A percentile compares a stretch with the other conserved stretches of the same genome.
Evolutionary conservation across 2,888 invertebrate genomes (phyloP).

Genomic region (Hydraecia micacea): DNA sequence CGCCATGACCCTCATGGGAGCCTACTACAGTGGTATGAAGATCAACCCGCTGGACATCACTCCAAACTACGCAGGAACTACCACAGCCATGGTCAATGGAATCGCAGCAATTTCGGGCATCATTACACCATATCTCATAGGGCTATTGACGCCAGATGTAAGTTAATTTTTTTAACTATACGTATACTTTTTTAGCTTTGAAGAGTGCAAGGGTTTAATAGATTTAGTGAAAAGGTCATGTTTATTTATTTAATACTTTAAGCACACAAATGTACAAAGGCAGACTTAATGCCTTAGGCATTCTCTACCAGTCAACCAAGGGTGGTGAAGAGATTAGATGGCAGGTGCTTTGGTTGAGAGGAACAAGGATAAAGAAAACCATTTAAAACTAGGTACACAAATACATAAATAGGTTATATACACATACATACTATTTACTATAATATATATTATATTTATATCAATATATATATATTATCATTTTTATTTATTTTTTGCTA

Average conservation of each 20-base stretch:
- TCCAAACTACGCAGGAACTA: slow-evolving; percentile 92
- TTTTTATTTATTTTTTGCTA: background rate
- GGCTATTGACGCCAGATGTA: slow-evolving; percentile 91
- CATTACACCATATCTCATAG: slow-evolving; percentile 91
- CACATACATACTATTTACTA: too few species aligned
- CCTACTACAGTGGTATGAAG: slow-evolving; percentile 93
- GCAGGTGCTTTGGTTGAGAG: too few species aligned
- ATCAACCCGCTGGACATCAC: slow-evolving; percentile 92
- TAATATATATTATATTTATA: too few species aligned
- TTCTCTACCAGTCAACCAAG: too few species aligned
- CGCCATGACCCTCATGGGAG: slow-evolving; percentile 93
- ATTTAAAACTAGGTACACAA: too few species aligned
- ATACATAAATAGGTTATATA: too few species aligned
- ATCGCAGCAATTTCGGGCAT: slow-evolving; percentile 92
- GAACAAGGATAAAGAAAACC: too few species aligned
- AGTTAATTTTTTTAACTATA: slow-evolving; percentile 68
- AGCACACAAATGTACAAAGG: too few species aligned
- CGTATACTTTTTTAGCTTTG: background rate
- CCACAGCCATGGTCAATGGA: slow-evolving; percentile 92
- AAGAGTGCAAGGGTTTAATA: background rate
- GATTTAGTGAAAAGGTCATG: background rate
- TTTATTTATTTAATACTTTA: background rate
- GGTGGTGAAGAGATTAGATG: too few species aligned
- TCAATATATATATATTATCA: too few species aligned
- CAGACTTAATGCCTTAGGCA: too few species aligned